phyloP scores from a whole-genome alignment of 1,140 invertebrate genomes.

The Matsumurasca onukii region DNA sequence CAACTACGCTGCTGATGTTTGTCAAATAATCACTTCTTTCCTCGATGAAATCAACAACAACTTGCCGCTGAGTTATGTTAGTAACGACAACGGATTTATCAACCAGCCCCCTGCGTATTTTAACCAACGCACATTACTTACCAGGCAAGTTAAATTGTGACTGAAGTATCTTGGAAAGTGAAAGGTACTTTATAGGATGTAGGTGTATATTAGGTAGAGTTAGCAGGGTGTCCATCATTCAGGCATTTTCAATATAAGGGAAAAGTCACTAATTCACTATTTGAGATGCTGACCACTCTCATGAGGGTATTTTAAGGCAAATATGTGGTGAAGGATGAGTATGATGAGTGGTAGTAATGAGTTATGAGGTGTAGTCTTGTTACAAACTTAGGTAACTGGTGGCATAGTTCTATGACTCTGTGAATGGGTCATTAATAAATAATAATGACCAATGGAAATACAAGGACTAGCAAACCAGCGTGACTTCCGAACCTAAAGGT shows the following conservation, averaged over 20 bases:
- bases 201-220: not conserved
- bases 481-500: too few relatives aligned
- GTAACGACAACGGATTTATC: constrained; percentile 55
- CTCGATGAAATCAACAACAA: constrained; percentile 43
- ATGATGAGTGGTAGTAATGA: too few relatives aligned
- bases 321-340: not conserved
- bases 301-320: not conserved
- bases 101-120: constrained; percentile 54
- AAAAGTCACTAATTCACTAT: not conserved
- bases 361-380: too few relatives aligned
- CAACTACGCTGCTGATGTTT: constrained; percentile 50
- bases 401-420: too few relatives aligned
- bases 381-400: too few relatives aligned
- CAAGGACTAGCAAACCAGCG: too few relatives aligned
- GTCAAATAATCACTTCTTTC: constrained; percentile 48
- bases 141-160: constrained; percentile 41
- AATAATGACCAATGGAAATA: too few relatives aligned
- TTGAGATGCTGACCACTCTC: not conserved
- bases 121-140: constrained; percentile 50
- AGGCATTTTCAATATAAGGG: constrained; percentile 24
- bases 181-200: constrained; percentile 10
- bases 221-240: too few relatives aligned
- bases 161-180: not conserved
- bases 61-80: constrained; percentile 47
- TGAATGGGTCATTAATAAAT: too few relatives aligned